phyloP scores from a whole-genome alignment of 2,113 vertebrate genomes.

The Eulemur rufifrons region DNA sequence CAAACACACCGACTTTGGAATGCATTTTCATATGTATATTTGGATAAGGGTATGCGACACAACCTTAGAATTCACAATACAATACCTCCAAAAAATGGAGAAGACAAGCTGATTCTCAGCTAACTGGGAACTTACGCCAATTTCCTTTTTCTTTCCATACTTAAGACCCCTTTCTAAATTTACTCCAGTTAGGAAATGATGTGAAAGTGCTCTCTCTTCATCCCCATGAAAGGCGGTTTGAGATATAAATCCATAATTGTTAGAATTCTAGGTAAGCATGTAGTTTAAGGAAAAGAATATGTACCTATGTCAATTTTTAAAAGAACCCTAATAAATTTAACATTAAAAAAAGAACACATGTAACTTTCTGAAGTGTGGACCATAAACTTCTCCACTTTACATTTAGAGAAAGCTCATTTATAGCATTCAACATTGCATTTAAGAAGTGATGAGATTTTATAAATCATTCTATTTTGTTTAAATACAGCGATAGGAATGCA shows the following conservation, averaged over 20 bases:
- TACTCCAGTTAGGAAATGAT: not conserved
- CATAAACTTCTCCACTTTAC: slow-evolving; percentile 12
- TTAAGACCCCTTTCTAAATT: not conserved
- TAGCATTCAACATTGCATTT: not conserved
- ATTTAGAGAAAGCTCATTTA: slow-evolving; percentile 20
- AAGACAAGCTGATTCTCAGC: not conserved
- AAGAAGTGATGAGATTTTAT: not conserved
- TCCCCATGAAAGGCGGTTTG: not conserved
- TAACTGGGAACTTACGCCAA: not conserved
- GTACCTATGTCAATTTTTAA: not conserved
- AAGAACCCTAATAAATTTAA: not conserved
- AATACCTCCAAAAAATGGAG: not conserved
- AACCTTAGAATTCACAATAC: not conserved
- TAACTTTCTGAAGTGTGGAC: not conserved
- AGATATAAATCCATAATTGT: not conserved
- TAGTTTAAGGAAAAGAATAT: not conserved
- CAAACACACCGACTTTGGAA: not conserved
- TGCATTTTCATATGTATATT: not conserved
- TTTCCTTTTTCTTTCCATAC: not conserved
- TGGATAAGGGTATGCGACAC: not conserved
- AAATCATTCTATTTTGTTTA: slow-evolving; percentile 11
- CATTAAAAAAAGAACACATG: not conserved
- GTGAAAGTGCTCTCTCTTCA: not conserved
- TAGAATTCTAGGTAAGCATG: not conserved
- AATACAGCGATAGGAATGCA: not conserved